A percentile compares a stretch with the other conserved stretches of the same genome.
Evolutionary conservation across 2,113 vertebrate species (phyloP).

Genomic region (Benitochromis conjunctus): DNA sequence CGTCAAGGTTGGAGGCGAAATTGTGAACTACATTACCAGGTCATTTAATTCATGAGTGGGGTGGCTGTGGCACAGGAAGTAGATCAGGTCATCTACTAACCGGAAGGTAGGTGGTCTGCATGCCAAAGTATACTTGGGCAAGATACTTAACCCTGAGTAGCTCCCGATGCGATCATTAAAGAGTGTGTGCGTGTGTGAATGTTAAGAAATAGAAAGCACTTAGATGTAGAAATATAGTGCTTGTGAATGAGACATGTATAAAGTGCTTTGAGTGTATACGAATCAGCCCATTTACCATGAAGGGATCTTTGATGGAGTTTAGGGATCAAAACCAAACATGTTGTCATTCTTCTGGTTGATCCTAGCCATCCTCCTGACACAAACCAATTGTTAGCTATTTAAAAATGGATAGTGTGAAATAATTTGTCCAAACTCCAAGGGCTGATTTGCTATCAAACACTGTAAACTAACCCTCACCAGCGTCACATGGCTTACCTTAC

Average conservation of each 20-base stretch:
- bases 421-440: too few species aligned
- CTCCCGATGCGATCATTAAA: not conserved
- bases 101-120: not conserved
- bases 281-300: not conserved
- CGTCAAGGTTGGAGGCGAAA: not conserved
- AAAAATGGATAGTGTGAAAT: not conserved
- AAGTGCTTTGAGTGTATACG: not conserved
- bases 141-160: not conserved
- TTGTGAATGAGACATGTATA: not conserved
- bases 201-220: not conserved
- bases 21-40: not conserved
- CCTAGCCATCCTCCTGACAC: not conserved
- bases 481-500: not conserved
- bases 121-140: not conserved
- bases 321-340: not conserved
- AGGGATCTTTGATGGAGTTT: not conserved
- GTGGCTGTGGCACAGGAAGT: not conserved
- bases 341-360: not conserved
- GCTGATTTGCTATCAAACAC: too few species aligned
- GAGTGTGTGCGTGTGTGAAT: not conserved
- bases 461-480: too few species aligned
- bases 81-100: not conserved
- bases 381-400: not conserved
- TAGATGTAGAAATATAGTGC: not conserved
- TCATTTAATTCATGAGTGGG: not conserved